Conservation (phyloP, 2,888 invertebrate species). For the Drosophila formosana region DNA sequence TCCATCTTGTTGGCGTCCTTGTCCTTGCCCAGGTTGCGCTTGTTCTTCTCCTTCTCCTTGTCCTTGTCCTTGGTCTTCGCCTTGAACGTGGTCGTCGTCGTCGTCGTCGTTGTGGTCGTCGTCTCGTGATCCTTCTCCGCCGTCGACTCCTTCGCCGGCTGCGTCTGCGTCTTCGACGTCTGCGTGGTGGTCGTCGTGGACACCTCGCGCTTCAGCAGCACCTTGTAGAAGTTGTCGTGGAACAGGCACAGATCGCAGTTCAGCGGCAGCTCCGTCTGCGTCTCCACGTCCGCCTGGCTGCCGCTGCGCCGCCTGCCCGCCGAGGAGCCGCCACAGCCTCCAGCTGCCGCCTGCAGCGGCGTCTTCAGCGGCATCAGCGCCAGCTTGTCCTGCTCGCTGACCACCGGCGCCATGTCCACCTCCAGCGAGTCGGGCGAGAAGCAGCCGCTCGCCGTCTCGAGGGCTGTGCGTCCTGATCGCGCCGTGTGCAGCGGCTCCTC, state of each 20-base stretch:
- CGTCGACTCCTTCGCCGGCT: conserved; percentile 71
- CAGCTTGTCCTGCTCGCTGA: conserved; percentile 52
- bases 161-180: conserved; percentile 81
- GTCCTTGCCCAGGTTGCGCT: conserved; percentile 60
- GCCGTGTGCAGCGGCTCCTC: conserved; percentile 44
- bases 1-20: conserved; percentile 85
- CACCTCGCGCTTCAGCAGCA: conserved; percentile 83
- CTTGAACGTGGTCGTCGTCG: conserved; percentile 83
- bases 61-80: conserved; percentile 82
- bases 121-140: conserved; percentile 81
- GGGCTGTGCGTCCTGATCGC: conserved; percentile 45
- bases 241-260: conserved; percentile 84
- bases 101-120: conserved; percentile 84
- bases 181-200: conserved; percentile 85
- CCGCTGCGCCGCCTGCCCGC: conserved; percentile 6
- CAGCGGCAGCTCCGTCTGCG: conserved; percentile 83
- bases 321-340: background rate
- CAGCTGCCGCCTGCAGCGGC: conserved; percentile 6
- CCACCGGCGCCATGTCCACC: conserved; percentile 41
- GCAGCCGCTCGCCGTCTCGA: conserved; percentile 54
- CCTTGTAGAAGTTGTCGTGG: conserved; percentile 85
- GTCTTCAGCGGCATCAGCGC: conserved; percentile 74
- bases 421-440: conserved; percentile 75
- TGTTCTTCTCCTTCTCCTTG: conserved; percentile 73
- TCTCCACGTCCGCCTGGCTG: conserved; percentile 79